Evolutionary conservation across 2,113 vertebrate genomes (phyloP), one percentile per base, ranked within the genome.

Genomic region (Suncus etruscus): DNA sequence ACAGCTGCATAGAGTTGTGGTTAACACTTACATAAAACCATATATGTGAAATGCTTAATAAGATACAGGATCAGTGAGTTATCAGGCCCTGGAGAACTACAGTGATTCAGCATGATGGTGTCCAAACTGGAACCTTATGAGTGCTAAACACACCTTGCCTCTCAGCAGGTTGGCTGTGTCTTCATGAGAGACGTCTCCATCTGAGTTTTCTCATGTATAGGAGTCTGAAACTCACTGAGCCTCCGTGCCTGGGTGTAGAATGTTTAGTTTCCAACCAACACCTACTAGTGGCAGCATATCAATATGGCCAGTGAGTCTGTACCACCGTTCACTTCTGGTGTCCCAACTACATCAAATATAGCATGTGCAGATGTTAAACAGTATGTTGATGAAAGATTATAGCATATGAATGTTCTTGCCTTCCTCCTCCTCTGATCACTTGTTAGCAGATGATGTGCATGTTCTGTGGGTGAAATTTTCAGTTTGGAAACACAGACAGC

Each of bases 11-110:
- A 29, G 54, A 47, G 14, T 15, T 39, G 7, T 39, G 58, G 51
- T 72, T 47, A n/a, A 79, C 29, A 9, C 75, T 86, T 72, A 86
- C 80, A 50, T 89, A 24, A 92, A 92, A 89, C 82, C 29, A 83
- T 31, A 85, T 47, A 27, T n/a, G 2, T 73, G 48, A 54, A 32
- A 78, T 39, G 47, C 69, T 80, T 74, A 73, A 32, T n/a, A 45
- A 58, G 2, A 24, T 66, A 65, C 63, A 24, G 27, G 27, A 4
- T n/a, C 66, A 29, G 66, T 29, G 25, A n/a, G 27, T n/a, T 10
- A 29, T 29, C 27, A 68, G 66, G 66, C 27, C 11, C 66, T 68
- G 9, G 10, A 27, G 63, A 65, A 22, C 25, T 22, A 65, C 9
- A 5, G 25, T 65, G 63, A 65, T 65, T 65, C 63, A 65, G 20